phyloP scores from a whole-genome alignment of 2,888 invertebrate species.

The Nesidiocoris tenuis region DNA sequence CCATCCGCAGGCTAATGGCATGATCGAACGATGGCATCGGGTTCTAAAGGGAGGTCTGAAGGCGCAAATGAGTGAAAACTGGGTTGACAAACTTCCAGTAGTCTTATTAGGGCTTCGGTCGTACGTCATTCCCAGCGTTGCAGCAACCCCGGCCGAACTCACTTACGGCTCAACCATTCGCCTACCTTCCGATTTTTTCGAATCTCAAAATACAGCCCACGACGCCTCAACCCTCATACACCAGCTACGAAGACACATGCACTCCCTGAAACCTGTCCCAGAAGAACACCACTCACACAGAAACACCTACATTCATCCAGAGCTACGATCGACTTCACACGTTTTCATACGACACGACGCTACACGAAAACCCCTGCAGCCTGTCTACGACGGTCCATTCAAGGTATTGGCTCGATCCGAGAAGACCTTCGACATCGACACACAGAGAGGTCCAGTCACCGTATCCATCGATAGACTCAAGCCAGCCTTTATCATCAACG shows the following conservation, averaged over 20 bases:
- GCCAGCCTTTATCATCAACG: too few species aligned
- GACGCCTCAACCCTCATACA: background rate
- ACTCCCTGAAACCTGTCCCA: background rate
- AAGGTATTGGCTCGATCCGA: background rate
- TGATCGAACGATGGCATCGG: conserved; percentile 55
- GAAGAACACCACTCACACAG: background rate
- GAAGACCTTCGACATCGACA: background rate
- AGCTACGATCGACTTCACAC: background rate
- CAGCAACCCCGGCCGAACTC: conserved; percentile 52
- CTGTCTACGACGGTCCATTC: conserved; percentile 8
- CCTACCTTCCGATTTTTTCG: conserved; percentile 52
- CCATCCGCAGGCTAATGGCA: conserved; percentile 52
- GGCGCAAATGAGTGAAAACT: conserved; percentile 44
- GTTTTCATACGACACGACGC: conserved; percentile 15
- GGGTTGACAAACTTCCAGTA: conserved; percentile 52
- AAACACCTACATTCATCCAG: background rate
- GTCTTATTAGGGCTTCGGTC: conserved; percentile 53
- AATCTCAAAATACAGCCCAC: background rate
- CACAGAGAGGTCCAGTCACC: background rate
- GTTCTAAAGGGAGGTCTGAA: conserved; percentile 54
- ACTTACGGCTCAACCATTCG: conserved; percentile 52
- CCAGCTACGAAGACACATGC: background rate
- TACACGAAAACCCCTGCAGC: background rate
- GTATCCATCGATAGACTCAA: background rate
- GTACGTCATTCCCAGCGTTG: conserved; percentile 52